phyloP scores from a whole-genome alignment of 2,888 invertebrate species.

The Escarpia spicata region DNA sequence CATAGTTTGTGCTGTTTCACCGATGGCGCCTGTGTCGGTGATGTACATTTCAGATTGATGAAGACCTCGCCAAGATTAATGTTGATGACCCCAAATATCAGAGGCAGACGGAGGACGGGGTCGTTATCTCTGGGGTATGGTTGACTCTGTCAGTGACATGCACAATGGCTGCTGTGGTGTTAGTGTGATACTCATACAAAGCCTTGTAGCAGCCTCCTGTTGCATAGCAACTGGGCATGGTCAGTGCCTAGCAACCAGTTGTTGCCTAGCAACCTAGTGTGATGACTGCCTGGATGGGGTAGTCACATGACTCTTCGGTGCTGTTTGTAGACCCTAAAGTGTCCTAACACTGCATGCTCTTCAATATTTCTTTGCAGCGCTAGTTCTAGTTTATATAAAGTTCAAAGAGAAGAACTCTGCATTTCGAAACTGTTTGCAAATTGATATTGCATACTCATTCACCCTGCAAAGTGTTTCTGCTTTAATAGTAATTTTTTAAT shows the following conservation, averaged over 20 bases:
- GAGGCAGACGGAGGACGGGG: conserved; percentile 33
- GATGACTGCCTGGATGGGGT: neutral
- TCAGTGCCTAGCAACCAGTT: neutral
- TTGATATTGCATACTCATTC: neutral
- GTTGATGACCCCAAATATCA: conserved; percentile 62
- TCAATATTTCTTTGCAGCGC: neutral
- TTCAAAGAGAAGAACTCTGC: neutral
- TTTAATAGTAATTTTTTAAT: too few relatives aligned
- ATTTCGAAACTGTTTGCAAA: neutral
- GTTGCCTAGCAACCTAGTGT: neutral
- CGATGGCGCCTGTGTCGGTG: neutral
- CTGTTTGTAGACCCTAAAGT: neutral
- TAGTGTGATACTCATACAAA: neutral
- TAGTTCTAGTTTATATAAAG: neutral
- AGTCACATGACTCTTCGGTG: neutral
- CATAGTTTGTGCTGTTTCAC: neutral
- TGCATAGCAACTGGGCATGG: conserved; percentile 12
- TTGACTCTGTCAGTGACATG: neutral
- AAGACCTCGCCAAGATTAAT: conserved; percentile 64
- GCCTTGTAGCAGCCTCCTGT: neutral
- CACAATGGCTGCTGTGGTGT: neutral
- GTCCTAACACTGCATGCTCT: neutral
- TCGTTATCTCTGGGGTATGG: conserved; percentile 40
- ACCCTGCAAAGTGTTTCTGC: neutral
- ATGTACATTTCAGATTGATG: conserved; percentile 60